phyloP scores from a whole-genome alignment of 92 coral and sea anemone species.

The Plumapathes pennacea region DNA sequence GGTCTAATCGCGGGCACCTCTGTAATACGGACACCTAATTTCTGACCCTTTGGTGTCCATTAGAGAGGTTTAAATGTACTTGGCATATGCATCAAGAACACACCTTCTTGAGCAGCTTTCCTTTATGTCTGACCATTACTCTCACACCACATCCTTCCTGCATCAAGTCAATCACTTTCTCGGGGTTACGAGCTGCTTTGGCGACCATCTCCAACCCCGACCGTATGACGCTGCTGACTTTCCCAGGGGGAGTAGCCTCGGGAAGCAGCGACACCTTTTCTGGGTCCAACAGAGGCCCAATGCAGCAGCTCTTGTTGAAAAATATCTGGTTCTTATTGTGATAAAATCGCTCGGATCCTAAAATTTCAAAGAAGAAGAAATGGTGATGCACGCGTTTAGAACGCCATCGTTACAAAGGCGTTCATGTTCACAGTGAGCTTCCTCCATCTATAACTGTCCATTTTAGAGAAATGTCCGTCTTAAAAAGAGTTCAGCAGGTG shows the following conservation, averaged over 20 bases:
- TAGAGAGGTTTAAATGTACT: too few relatives aligned
- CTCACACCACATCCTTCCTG: constrained; percentile 99
- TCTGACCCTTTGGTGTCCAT: too few relatives aligned
- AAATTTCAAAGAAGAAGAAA: too few relatives aligned
- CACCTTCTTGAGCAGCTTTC: constrained; percentile 91
- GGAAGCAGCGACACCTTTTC: constrained; percentile 91
- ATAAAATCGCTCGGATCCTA: constrained; percentile 95
- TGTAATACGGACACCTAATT: too few relatives aligned
- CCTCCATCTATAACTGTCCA: too few relatives aligned
- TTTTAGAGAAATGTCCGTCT: too few relatives aligned
- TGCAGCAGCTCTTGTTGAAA: constrained; percentile 96
- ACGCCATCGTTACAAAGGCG: too few relatives aligned
- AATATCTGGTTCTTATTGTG: constrained; percentile 98
- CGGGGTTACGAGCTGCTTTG: constrained; percentile 90
- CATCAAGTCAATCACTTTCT: constrained; percentile 93
- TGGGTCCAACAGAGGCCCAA: constrained; percentile 91
- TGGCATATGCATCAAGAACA: too few relatives aligned
- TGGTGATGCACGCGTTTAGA: too few relatives aligned
- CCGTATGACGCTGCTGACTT: constrained; percentile 92
- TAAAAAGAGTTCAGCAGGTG: too few relatives aligned
- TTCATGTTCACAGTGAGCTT: neutral
- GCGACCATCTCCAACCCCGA: constrained; percentile 97
- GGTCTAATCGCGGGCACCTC: too few relatives aligned
- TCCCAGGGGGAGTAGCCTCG: constrained; percentile 97
- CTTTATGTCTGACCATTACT: constrained; percentile 88